phyloP scores from a whole-genome alignment of 92 coral and sea anemone species.

The Zoanthus sansibaricus region DNA sequence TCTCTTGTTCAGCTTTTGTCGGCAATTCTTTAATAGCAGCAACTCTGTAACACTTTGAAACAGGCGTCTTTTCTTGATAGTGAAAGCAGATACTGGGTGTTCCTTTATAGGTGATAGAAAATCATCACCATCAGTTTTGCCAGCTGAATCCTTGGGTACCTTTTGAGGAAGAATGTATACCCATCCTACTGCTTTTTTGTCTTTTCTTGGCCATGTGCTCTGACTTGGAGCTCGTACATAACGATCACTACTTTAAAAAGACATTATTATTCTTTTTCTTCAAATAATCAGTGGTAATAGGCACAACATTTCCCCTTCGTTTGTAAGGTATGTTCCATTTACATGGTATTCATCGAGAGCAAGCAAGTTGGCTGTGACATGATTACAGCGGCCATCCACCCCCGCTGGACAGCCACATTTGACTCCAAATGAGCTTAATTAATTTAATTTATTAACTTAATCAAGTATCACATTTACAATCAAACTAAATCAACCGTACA shows the following conservation, averaged over 20 bases:
- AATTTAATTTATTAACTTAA: too few relatives aligned
- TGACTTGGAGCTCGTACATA: constrained; percentile 49
- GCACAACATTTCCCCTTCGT: constrained; percentile 27
- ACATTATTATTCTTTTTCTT: constrained; percentile 31
- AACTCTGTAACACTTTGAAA: constrained; percentile 54
- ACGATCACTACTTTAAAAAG: constrained; percentile 2
- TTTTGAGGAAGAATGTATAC: constrained; percentile 24
- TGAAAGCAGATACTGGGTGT: constrained; percentile 30
- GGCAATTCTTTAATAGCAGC: constrained; percentile 53
- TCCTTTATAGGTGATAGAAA: constrained; percentile 48
- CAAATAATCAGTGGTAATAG: constrained; percentile 25
- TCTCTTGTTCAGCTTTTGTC: constrained; percentile 51
- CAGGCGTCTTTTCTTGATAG: constrained; percentile 47
- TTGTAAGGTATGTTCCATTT: constrained; percentile 43
- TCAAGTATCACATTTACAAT: constrained; percentile 45
- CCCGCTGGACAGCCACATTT: constrained; percentile 75
- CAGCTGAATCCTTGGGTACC: not conserved
- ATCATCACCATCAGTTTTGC: not conserved
- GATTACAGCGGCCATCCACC: constrained; percentile 70
- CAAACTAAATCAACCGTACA: not conserved
- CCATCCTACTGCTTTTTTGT: constrained; percentile 40
- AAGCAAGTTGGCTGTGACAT: constrained; percentile 68
- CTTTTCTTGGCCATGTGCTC: constrained; percentile 51
- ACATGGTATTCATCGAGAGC: constrained; percentile 60
- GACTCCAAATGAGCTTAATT: constrained; percentile 12